phyloP scores from a whole-genome alignment of 1,140 invertebrate species.

The Bursaphelenchus mucronatus region DNA sequence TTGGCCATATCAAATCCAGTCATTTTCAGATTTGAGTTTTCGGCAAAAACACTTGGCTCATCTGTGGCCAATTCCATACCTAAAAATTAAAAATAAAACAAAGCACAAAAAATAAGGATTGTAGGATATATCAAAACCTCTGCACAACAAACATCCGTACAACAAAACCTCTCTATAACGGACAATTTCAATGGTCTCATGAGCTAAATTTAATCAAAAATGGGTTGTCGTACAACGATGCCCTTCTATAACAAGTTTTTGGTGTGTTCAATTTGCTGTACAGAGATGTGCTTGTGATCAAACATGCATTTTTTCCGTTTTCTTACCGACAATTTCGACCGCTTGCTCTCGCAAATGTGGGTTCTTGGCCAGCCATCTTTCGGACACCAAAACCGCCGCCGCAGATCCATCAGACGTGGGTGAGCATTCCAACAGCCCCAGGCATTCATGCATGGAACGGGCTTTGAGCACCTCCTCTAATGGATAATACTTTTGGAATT shows the following conservation, averaged over 20 bases:
- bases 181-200: too few species aligned
- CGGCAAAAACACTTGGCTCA: constrained; percentile 75
- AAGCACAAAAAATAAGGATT: too few species aligned
- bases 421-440: constrained; percentile 84
- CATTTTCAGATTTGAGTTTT: constrained; percentile 83
- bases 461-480: constrained; percentile 82
- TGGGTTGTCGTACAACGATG: too few species aligned
- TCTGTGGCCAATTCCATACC: constrained; percentile 69
- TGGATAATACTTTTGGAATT: constrained; percentile 82
- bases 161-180: too few species aligned
- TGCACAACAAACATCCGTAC: too few species aligned
- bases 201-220: too few species aligned
- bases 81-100: constrained; percentile 5
- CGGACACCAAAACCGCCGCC: constrained; percentile 81
- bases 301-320: constrained; percentile 73
- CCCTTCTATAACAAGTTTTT: too few species aligned
- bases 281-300: too few species aligned
- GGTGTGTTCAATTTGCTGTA: too few species aligned
- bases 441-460: constrained; percentile 76
- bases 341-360: constrained; percentile 76
- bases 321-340: constrained; percentile 73
- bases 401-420: constrained; percentile 93
- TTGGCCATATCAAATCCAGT: constrained; percentile 93
- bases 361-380: constrained; percentile 75
- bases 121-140: too few species aligned